phyloP scores from a whole-genome alignment of 2,888 invertebrate species.

The Ichneumoninae sp. region DNA sequence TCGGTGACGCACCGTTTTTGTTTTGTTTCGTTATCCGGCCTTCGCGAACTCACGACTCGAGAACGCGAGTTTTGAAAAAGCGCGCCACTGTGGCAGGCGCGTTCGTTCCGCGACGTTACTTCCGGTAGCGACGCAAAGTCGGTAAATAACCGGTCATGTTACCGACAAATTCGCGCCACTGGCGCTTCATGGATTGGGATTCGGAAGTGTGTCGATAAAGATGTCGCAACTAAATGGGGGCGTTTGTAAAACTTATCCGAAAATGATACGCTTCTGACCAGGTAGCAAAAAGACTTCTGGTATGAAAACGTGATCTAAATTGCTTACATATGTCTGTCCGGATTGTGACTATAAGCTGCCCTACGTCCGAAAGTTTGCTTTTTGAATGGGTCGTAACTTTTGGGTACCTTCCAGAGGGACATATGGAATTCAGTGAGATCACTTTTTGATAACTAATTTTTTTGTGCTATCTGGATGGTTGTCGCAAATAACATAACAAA shows the following conservation, averaged over 20 bases:
- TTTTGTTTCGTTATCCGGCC: neutral
- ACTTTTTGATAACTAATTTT: no score
- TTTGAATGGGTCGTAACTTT: no score
- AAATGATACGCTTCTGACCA: conserved; percentile 32
- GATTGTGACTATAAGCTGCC: no score
- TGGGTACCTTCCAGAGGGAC: no score
- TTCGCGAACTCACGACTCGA: neutral
- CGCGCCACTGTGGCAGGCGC: neutral
- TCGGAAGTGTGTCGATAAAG: conserved; percentile 88
- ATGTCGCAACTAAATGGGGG: conserved; percentile 88
- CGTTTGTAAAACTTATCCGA: conserved; percentile 86
- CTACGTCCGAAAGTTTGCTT: no score
- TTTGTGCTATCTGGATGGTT: neutral
- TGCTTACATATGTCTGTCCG: no score
- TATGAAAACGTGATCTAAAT: no score
- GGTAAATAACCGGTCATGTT: no score
- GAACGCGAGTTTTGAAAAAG: conserved; percentile 14
- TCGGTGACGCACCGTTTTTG: neutral
- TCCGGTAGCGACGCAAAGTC: no score
- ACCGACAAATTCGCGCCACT: neutral
- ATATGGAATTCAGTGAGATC: no score
- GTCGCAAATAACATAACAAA: conserved; percentile 41
- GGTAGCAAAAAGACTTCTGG: no score
- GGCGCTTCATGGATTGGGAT: conserved; percentile 75
- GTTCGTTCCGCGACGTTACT: no score